phyloP scores from a whole-genome alignment of 2,113 vertebrate species.

The Hiodon tergisus region DNA sequence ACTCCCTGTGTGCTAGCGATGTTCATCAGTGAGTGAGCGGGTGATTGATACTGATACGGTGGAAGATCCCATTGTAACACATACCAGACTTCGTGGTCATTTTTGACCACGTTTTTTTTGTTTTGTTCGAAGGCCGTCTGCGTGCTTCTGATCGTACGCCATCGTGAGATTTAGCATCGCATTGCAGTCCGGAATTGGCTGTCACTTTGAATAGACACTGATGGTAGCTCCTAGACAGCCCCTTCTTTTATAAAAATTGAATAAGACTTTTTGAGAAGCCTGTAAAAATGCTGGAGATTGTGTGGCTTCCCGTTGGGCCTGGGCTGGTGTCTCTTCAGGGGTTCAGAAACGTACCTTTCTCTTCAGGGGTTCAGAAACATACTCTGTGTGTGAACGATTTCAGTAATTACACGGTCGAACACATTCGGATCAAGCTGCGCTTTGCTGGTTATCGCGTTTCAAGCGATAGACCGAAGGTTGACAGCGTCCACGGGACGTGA shows the following conservation, averaged over 20 bases:
- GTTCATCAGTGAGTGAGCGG: too few relatives aligned
- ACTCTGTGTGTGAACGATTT: constrained; percentile 8
- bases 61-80: too few relatives aligned
- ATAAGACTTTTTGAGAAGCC: constrained; percentile 4
- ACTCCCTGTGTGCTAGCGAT: too few relatives aligned
- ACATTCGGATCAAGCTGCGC: constrained; percentile 1
- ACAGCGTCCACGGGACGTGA: neutral
- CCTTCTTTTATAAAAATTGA: constrained; percentile 21
- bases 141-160: too few relatives aligned
- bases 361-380: constrained; percentile 16
- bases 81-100: too few relatives aligned
- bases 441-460: neutral
- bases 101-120: too few relatives aligned
- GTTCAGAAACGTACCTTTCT: constrained; percentile 12
- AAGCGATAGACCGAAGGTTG: constrained; percentile 3
- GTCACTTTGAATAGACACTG: constrained; percentile 5
- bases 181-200: neutral
- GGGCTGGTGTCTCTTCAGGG: constrained; percentile 13
- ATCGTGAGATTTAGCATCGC: neutral
- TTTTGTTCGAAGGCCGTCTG: too few relatives aligned
- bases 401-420: constrained; percentile 14
- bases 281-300: constrained; percentile 23
- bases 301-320: neutral
- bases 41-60: too few relatives aligned
- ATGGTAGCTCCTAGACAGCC: constrained; percentile 6